Conservation (phyloP, 2,113 vertebrate species). For the Ceyx margarethae region DNA sequence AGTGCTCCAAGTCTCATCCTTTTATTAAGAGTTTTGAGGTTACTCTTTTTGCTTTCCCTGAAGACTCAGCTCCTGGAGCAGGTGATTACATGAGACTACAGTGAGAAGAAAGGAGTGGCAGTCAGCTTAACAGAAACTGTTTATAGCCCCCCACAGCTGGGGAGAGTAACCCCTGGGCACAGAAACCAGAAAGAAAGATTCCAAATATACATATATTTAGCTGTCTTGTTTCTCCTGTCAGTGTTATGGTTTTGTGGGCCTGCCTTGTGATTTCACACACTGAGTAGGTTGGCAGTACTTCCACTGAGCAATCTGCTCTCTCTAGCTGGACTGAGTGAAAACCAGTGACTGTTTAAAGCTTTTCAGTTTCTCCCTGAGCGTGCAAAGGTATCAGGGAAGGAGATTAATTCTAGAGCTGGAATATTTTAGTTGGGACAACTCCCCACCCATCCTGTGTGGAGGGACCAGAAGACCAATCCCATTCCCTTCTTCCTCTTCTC, state of each 20-base stretch:
- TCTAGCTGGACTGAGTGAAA: not conserved
- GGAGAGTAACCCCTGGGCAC: not conserved
- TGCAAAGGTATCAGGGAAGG: not conserved
- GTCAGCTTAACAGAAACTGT: not conserved
- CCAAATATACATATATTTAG: not conserved
- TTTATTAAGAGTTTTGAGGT: not conserved
- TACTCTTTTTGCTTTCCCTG: not conserved
- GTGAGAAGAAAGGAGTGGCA: not conserved
- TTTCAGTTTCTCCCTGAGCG: not conserved
- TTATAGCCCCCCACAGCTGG: not conserved
- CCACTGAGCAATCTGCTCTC: not conserved
- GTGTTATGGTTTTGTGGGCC: not conserved
- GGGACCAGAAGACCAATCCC: not conserved
- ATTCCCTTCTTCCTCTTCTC: not conserved
- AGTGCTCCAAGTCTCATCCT: not conserved
- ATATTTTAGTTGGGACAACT: not conserved
- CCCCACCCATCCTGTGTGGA: not conserved
- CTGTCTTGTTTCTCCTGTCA: not conserved
- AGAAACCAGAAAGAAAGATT: not conserved
- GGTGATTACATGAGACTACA: not conserved
- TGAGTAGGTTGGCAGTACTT: not conserved
- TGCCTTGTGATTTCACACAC: not conserved
- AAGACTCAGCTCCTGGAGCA: not conserved
- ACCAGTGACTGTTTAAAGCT: not conserved
- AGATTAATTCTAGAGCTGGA: not conserved